Base-by-base conservation (phyloP, 2,888 invertebrate species). In the Epinotia ramella region DNA sequence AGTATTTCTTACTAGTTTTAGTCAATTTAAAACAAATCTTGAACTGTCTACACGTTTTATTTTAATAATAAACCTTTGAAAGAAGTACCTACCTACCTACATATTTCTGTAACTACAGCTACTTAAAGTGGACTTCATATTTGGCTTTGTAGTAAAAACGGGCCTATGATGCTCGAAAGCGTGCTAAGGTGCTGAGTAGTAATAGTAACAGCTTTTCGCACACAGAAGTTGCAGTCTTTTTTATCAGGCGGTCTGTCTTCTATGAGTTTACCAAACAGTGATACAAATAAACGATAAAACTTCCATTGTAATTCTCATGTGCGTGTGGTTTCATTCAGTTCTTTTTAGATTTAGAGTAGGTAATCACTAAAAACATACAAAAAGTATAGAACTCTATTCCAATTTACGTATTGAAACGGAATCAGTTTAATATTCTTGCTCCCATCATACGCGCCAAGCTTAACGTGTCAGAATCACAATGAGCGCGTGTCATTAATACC, bases 1-100 rank as follows among this genome's bases (percentile, higher is more conserved):
- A 64, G 60, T 76, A 73, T 72, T 67, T 73, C 67, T 76, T 76
- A 76, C 67, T 63, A 44, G 46, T 67, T 72, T 70, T n/a, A 20
- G n/a, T 53, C 5, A n/a, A 53, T n/a, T 24, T 28, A 62, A 7
- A 20, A 49, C 6, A 18, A 68, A 28, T 49, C 7, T n/a, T 60
- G 24, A 13, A 62, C 12, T 13, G 12, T 6, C n/a, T 33, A 18
- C 9, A 40, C 40, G 2, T 9, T 9, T 9, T 5, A 53, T 2
- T 53, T 53, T 7, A 1, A 7, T 13, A n/a, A 53, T n/a, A 6
- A n/a, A n/a, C 6, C 53, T 16, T 53, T 53, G 53, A n/a, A 53
- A 6, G 6, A 53, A 49, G 49, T 16, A 40, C 40, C 16, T 53
- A n/a, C 13, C 16, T 49, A 49, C 13, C 16, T 49, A 16, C 16